Conservation (phyloP, 2,888 invertebrate species). For the Spicauda simplicius region DNA sequence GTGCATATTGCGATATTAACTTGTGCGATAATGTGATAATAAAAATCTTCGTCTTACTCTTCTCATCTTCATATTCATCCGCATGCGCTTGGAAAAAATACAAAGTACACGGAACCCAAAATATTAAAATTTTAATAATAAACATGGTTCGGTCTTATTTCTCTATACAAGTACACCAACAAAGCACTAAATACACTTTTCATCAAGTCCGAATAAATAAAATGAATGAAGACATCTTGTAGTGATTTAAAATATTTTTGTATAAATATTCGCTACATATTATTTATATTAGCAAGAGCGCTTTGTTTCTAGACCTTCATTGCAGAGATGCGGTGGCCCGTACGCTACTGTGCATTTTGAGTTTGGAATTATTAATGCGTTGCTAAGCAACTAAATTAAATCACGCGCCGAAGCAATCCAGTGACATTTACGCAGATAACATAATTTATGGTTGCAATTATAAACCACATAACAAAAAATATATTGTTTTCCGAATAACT, state of each 20-base stretch:
- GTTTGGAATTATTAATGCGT: conserved; percentile 60
- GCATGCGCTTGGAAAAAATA: conserved; percentile 29
- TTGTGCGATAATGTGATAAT: neutral
- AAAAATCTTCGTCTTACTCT: conserved; percentile 41
- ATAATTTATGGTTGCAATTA: neutral
- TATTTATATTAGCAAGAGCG: conserved; percentile 14
- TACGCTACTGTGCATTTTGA: conserved; percentile 62
- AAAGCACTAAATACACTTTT: conserved; percentile 5
- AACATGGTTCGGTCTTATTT: conserved; percentile 43
- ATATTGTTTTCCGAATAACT: no score
- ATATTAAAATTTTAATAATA: conserved; percentile 37
- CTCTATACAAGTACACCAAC: conserved; percentile 32
- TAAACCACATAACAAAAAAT: no score
- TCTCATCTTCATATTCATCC: conserved; percentile 45
- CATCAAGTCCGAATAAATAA: conserved; percentile 15
- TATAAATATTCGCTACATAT: neutral
- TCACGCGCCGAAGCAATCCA: conserved; percentile 61
- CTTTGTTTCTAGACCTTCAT: conserved; percentile 41
- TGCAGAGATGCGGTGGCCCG: conserved; percentile 48
- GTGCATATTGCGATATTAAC: no score
- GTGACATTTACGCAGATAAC: conserved; percentile 6
- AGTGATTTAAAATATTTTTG: neutral
- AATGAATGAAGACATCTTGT: neutral
- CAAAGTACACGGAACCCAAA: conserved; percentile 35
- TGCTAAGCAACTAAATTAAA: conserved; percentile 78